A percentile compares a stretch with the other conserved stretches of the same genome.
These are phyloP conservation scores for Theonella swinhoei DNA, from an alignment of 37 sponge, comb jelly and placozoan species.

Conservation along the genomic window DNA sequence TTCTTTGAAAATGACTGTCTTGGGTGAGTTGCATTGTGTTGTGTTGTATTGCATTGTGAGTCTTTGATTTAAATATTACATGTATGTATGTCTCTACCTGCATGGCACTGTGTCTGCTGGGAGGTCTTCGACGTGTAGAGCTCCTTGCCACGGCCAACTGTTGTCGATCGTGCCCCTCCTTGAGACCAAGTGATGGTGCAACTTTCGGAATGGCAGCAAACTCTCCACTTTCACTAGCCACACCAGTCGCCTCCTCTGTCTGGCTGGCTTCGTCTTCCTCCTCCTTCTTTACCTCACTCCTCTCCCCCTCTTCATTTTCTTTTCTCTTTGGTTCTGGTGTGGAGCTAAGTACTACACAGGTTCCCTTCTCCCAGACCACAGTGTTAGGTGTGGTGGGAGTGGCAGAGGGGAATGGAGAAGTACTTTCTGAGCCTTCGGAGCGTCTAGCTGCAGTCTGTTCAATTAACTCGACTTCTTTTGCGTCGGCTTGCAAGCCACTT, in stretches of 20 bases:
- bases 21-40: too few species aligned
- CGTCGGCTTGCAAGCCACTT: conserved; percentile 19
- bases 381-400: not conserved
- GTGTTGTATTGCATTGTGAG: too few species aligned
- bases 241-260: not conserved
- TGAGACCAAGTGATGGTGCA: conserved; percentile 40
- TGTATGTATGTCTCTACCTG: not conserved
- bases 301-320: not conserved
- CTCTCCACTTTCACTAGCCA: not conserved
- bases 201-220: conserved; percentile 27
- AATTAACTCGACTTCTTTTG: conserved; percentile 1
- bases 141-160: conserved; percentile 27
- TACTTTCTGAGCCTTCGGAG: not conserved
- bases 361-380: not conserved
- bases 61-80: too few species aligned
- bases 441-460: not conserved
- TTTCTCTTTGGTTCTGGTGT: not conserved
- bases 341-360: not conserved
- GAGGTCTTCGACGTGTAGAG: conserved; percentile 29
- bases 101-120: not conserved
- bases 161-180: conserved; percentile 41
- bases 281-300: not conserved
- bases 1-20: too few species aligned
- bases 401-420: not conserved
- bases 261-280: not conserved